phyloP scores from a whole-genome alignment of 2,888 invertebrate species.

The Polietes domitor region DNA sequence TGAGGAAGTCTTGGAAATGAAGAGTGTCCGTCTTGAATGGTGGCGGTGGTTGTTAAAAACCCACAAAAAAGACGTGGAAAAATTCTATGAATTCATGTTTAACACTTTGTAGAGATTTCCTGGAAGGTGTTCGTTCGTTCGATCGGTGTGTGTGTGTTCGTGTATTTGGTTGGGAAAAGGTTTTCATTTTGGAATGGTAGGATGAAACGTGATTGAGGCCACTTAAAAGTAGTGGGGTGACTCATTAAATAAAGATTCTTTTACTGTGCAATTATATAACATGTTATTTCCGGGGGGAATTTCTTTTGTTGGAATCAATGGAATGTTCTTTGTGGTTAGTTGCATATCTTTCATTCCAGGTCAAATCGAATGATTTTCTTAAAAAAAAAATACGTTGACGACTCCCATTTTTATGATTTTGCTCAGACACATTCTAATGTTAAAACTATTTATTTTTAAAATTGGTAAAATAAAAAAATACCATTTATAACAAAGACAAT shows the following conservation, averaged over 20 bases:
- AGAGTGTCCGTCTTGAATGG: neutral
- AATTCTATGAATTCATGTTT: slow-evolving; percentile 23
- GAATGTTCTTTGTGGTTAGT: too few relatives aligned
- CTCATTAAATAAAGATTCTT: neutral
- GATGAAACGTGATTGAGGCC: slow-evolving; percentile 14
- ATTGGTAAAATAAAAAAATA: too few relatives aligned
- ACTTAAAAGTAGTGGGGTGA: slow-evolving; percentile 6
- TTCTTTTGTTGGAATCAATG: too few relatives aligned
- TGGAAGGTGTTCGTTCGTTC: slow-evolving; percentile 21
- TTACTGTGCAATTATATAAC: neutral
- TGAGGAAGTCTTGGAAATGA: slow-evolving; percentile 34
- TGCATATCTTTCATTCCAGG: too few relatives aligned
- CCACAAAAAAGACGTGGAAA: neutral
- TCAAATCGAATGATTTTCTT: too few relatives aligned
- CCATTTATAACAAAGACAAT: too few relatives aligned
- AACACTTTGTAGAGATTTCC: slow-evolving; percentile 32
- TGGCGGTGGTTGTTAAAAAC: neutral
- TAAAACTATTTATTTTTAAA: too few relatives aligned
- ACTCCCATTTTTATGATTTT: too few relatives aligned
- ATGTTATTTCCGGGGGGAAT: neutral
- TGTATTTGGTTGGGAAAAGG: neutral
- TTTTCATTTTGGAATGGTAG: slow-evolving; percentile 8
- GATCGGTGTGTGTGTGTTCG: neutral
- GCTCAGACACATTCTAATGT: too few relatives aligned
- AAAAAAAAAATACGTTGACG: too few relatives aligned